A percentile compares a stretch with the other conserved stretches of the same genome.
These are phyloP conservation scores for Halesus radiatus DNA, from an alignment of 1,140 invertebrate species.

Conservation along the genomic window DNA sequence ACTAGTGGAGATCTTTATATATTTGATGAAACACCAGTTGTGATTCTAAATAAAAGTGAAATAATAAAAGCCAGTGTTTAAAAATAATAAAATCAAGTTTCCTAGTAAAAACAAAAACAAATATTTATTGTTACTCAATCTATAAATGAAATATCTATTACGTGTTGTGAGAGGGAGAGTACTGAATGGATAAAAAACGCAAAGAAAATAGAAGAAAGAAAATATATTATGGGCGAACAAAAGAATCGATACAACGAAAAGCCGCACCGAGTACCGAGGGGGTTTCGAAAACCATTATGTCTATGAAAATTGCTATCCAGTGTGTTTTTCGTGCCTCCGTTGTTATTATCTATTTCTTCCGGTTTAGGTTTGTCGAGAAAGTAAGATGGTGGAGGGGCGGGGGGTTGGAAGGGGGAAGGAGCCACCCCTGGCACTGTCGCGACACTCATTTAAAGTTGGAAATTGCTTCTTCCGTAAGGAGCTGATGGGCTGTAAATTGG, in stretches of 20 bases:
- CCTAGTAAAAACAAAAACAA: background rate
- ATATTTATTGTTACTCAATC: constrained; percentile 16
- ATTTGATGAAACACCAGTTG: too few species aligned
- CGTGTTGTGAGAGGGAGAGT: constrained; percentile 19
- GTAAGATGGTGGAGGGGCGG: background rate
- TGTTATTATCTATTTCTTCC: constrained; percentile 54
- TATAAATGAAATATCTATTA: background rate
- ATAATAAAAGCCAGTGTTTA: too few species aligned
- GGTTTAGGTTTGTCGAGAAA: constrained; percentile 10
- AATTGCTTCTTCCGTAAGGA: constrained; percentile 57
- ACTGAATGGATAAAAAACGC: constrained; percentile 32
- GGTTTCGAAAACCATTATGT: constrained; percentile 53
- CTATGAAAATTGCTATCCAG: constrained; percentile 53
- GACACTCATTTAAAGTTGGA: constrained; percentile 58
- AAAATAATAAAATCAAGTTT: too few species aligned
- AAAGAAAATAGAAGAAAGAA: constrained; percentile 36
- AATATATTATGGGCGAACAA: constrained; percentile 46
- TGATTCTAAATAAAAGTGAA: too few species aligned
- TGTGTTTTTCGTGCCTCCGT: constrained; percentile 28
- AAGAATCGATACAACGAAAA: constrained; percentile 53
- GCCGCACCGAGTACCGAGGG: constrained; percentile 33
- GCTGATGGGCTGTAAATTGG: constrained; percentile 57
- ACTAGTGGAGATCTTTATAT: too few species aligned
- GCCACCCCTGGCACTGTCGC: constrained; percentile 43
- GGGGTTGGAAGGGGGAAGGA: background rate